Evolutionary conservation across 2,797 vertebrate species (phyloP).

Genomic region (Prionace glauca): DNA sequence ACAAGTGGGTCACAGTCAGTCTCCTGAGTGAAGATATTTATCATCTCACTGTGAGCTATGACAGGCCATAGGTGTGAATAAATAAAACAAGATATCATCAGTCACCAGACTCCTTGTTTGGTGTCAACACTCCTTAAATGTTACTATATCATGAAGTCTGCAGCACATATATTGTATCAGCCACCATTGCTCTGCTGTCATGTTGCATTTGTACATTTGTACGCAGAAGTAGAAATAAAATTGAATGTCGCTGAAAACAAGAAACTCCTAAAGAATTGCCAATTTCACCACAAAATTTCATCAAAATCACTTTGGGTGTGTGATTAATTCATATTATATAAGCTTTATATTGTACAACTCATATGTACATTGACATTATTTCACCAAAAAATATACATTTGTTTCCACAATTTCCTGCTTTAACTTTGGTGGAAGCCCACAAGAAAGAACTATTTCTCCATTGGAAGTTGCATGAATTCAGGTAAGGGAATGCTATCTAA

Average conservation of each 20-base stretch:
- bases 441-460: not conserved
- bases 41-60: slow-evolving; percentile 7
- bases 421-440: not conserved
- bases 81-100: not conserved
- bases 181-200: not conserved
- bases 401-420: not conserved
- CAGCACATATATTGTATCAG: not conserved
- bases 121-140: not conserved
- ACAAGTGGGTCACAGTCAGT: not conserved
- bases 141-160: not conserved
- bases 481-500: not conserved
- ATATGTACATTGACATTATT: not conserved
- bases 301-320: not conserved
- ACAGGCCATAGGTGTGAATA: not conserved
- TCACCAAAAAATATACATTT: not conserved
- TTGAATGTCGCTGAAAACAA: not conserved
- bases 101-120: not conserved
- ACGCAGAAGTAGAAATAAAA: not conserved
- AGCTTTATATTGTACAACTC: not conserved
- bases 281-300: not conserved
- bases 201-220: not conserved
- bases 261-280: not conserved
- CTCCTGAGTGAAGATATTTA: not conserved
- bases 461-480: not conserved
- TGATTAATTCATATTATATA: not conserved